Evolutionary conservation across 2,113 vertebrate species (phyloP).

Genomic region (Bos indicus): DNA sequence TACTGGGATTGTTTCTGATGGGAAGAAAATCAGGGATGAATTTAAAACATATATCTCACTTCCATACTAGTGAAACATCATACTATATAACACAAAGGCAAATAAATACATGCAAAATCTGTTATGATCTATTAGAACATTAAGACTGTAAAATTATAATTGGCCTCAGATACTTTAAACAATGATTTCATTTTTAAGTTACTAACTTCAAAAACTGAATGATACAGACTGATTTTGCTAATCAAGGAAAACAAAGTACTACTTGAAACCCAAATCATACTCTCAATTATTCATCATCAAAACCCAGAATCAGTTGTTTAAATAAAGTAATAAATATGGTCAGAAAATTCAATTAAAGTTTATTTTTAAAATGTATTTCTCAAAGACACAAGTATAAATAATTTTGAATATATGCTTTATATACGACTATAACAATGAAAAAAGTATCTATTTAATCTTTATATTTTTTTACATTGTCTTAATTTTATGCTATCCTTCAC

Average conservation of each 20-base stretch:
- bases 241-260: constrained; percentile 15
- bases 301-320: constrained; percentile 1
- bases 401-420: background rate
- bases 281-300: constrained; percentile 16
- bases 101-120: background rate
- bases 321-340: background rate
- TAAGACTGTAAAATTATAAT: background rate
- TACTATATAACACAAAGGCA: constrained; percentile 1
- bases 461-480: background rate
- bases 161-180: background rate
- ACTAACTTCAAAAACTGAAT: constrained; percentile 18
- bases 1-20: constrained; percentile 97
- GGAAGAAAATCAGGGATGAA: constrained; percentile 18
- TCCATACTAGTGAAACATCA: background rate
- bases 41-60: background rate
- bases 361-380: constrained; percentile 1
- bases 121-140: background rate
- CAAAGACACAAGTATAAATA: background rate
- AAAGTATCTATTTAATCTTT: background rate
- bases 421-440: background rate
- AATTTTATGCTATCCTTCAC: background rate
- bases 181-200: constrained; percentile 8
- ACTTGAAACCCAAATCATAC: background rate
- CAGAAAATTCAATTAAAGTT: background rate
- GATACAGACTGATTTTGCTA: background rate